Base-by-base conservation (phyloP, 2,888 invertebrate species). In the Andricus quercusramuli region DNA sequence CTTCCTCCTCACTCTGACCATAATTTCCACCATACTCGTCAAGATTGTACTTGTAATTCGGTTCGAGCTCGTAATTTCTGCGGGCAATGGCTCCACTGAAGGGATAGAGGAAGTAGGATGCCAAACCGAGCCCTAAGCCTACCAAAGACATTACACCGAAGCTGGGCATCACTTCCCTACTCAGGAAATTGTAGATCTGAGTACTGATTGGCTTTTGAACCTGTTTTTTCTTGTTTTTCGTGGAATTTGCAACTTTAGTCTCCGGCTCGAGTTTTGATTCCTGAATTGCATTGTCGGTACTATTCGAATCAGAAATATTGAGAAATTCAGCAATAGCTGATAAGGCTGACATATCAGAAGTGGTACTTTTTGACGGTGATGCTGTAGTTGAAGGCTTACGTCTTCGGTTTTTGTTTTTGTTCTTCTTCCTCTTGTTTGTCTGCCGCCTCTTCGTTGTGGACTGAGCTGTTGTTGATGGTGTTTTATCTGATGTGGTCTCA, bases 101-200 rank as follows among this genome's bases (percentile, higher is more conserved):
- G 6, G 97, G 96, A 93, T 96, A 96, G 29, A 96, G 93, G 90
- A 96, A 96, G 86, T 96, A 96, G 78, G 96, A 96, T 51, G 97
- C 97, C 56, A 97, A 91, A 3, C 97, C 97, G 3, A 96, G 95
- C 82, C 96, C 95, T 65, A 97, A 91, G 1, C 97, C 96, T 17
- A 96, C 95, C 29, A 97, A 93, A 0, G 93, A 93, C 86, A 97
- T 96, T 0, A 96, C 96, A 0, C 97, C 96, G 29, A 97, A 96
- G 47, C 96, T 96, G 0, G 97, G 96, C 96, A 97, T 96, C 0
- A 97, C 96, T 93, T 97, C 96, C 86, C 96, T 94, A 3, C 96
- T 96, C 64, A 97, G 92, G 88, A 96, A 97, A 88, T 96, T 96
- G 88, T 96, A 97, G 41, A 97, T 95, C 90, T 96, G 95, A 0